phyloP scores from a whole-genome alignment of 2,888 invertebrate genomes.

The Xylota sylvarum region DNA sequence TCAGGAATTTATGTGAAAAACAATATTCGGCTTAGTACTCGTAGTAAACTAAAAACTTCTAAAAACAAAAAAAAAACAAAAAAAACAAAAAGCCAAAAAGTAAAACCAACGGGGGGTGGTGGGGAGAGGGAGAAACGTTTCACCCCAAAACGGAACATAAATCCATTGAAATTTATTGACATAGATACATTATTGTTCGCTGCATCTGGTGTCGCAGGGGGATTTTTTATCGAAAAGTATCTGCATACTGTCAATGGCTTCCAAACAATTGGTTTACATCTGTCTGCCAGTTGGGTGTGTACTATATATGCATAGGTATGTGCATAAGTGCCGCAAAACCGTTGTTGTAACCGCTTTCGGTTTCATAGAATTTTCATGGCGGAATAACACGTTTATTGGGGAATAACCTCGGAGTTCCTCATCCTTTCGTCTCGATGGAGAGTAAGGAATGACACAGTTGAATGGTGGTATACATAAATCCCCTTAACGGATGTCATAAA shows the following conservation, averaged over 20 bases:
- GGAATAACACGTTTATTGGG: conserved; percentile 24
- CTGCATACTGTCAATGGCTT: conserved; percentile 30
- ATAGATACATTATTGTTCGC: conserved; percentile 68
- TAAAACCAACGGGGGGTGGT: not conserved
- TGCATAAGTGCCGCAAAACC: not conserved
- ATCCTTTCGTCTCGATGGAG: not conserved
- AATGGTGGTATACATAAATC: not conserved
- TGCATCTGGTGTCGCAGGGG: conserved; percentile 70
- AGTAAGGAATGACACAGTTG: not conserved
- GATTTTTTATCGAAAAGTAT: conserved; percentile 39
- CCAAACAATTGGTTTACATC: conserved; percentile 22
- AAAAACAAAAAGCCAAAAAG: not conserved
- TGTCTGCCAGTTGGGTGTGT: not conserved
- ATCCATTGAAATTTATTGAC: conserved; percentile 71
- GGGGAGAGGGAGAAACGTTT: not conserved
- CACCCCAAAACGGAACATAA: conserved; percentile 49
- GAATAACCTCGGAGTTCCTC: not conserved
- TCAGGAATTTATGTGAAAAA: conserved; percentile 36
- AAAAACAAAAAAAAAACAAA: not conserved
- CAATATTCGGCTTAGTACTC: conserved; percentile 16
- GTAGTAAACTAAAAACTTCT: conserved; percentile 22
- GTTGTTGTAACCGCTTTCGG: conserved; percentile 30
- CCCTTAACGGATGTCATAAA: conserved; percentile 25
- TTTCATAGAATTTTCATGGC: conserved; percentile 48
- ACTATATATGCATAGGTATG: not conserved